Conservation (phyloP, 2,113 vertebrate species). For the Pluvianellus socialis region DNA sequence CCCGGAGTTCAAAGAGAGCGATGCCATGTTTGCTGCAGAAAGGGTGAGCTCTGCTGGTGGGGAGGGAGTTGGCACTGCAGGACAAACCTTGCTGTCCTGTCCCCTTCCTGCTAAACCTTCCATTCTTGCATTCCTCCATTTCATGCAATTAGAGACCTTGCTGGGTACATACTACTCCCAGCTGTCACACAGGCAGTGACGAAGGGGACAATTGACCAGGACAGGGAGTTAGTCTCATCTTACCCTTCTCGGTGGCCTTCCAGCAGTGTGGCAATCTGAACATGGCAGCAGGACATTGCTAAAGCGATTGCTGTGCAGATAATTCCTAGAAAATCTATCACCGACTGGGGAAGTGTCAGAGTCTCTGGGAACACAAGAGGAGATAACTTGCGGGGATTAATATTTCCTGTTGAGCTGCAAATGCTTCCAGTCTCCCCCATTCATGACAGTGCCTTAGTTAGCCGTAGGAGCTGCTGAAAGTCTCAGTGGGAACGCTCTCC, state of each 20-base stretch:
- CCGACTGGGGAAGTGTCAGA: background rate
- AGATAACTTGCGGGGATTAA: background rate
- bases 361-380: background rate
- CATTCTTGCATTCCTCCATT: background rate
- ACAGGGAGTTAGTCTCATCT: background rate
- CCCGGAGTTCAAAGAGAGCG: conserved; percentile 97
- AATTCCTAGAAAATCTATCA: background rate
- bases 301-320: background rate
- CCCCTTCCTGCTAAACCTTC: background rate
- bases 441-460: background rate
- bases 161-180: background rate
- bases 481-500: rapidly evolving
- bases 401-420: background rate
- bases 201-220: background rate
- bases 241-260: background rate
- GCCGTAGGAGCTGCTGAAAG: background rate
- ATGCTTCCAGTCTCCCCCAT: background rate
- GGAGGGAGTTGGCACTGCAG: background rate
- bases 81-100: background rate
- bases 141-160: rapidly evolving
- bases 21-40: conserved; percentile 97
- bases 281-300: background rate
- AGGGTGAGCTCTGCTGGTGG: conserved; percentile 77
- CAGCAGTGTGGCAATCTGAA: background rate
- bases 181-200: rapidly evolving